phyloP scores from a whole-genome alignment of 2,797 vertebrate species.

The Mastacembelus armatus region DNA sequence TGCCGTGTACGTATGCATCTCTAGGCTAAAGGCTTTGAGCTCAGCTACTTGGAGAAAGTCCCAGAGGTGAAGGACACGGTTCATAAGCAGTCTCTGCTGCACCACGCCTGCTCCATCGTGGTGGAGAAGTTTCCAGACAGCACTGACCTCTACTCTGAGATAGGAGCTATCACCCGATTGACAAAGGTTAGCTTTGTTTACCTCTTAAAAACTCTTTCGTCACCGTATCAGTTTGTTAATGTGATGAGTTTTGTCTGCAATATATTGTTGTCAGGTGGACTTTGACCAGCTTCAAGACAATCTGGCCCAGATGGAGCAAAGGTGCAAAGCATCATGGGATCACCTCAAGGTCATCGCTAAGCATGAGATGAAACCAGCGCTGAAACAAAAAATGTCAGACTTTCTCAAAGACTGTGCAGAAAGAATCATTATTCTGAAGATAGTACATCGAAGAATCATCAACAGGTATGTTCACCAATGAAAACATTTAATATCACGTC shows the following conservation, averaged over 20 bases:
- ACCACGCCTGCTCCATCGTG: constrained; percentile 94
- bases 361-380: constrained; percentile 93
- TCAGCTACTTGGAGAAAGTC: constrained; percentile 98
- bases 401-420: constrained; percentile 97
- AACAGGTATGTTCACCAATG: constrained; percentile 90
- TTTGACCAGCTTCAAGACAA: constrained; percentile 98
- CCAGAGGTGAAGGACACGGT: constrained; percentile 98
- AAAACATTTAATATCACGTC: no score
- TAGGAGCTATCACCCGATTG: constrained; percentile 94
- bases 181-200: constrained; percentile 87
- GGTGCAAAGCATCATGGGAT: constrained; percentile 99
- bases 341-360: constrained; percentile 97
- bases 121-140: constrained; percentile 98
- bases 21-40: constrained; percentile 97
- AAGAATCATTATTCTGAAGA: constrained; percentile 96
- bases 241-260: neutral
- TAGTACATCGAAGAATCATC: constrained; percentile 95
- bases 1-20: constrained; percentile 45
- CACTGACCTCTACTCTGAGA: constrained; percentile 97
- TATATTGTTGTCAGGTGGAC: constrained; percentile 87
- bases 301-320: constrained; percentile 93
- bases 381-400: constrained; percentile 97
- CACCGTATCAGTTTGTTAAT: neutral
- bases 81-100: constrained; percentile 96
- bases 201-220: neutral